Conservation (phyloP, 2,797 vertebrate genomes). For the Mastacembelus armatus region DNA sequence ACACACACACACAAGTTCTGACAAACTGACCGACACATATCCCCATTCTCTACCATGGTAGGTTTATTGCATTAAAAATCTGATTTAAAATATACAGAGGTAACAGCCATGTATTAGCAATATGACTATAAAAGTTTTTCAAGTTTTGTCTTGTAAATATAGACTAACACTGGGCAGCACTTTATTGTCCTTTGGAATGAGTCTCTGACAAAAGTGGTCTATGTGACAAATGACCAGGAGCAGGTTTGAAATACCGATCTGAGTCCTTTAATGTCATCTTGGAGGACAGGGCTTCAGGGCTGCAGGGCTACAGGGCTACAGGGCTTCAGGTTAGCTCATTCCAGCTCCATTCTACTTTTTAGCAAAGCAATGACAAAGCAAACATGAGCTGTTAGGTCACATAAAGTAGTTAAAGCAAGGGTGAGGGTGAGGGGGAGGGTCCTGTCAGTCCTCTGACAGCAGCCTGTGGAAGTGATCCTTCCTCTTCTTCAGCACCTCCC, state of each 20-base stretch:
- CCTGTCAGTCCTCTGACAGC: conserved; percentile 77
- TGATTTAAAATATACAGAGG: conserved; percentile 61
- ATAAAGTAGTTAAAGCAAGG: conserved; percentile 13
- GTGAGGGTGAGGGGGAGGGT: not conserved
- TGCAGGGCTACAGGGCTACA: too few species aligned
- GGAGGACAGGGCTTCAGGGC: conserved; percentile 24
- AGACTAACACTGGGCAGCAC: conserved; percentile 23
- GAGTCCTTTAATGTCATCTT: conserved; percentile 37
- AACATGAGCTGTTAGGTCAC: conserved; percentile 38
- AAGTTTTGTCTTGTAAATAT: conserved; percentile 37
- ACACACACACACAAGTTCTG: not conserved
- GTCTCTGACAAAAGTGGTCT: conserved; percentile 12
- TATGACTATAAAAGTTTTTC: conserved; percentile 48
- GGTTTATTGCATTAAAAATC: conserved; percentile 55
- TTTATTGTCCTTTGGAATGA: conserved; percentile 52
- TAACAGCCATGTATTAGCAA: conserved; percentile 32
- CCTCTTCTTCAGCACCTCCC: conserved; percentile 79
- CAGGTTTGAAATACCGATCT: conserved; percentile 45
- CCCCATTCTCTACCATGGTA: not conserved
- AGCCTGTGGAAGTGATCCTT: conserved; percentile 79
- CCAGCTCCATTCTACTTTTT: conserved; percentile 39
- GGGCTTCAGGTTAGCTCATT: conserved; percentile 8
- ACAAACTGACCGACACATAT: not conserved
- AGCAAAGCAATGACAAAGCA: conserved; percentile 44
- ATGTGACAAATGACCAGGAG: conserved; percentile 38